Evolutionary conservation across 1,140 invertebrate species (phyloP), one percentile per base, ranked within the genome.

Genomic region (Portunus trituberculatus): DNA sequence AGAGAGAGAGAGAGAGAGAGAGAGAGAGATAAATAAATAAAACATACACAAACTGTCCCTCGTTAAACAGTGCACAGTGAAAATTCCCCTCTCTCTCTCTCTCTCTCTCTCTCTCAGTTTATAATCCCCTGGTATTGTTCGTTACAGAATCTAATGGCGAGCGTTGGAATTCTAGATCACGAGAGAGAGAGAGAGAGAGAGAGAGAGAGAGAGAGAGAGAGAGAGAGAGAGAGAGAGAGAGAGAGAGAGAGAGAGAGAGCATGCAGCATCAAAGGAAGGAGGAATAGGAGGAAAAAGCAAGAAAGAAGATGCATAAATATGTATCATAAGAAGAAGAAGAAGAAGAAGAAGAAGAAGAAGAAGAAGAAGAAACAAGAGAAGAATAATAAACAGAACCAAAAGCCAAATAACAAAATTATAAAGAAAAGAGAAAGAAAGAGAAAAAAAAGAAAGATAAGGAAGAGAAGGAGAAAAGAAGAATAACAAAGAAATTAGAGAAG

Each of bases 201-300:
- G 39, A 39, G 39, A 39, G 39, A 39, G 39, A 39, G 39, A 39
- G 39, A 82, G 76, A 84, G 83, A 84, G 83, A 84, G 83, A 84
- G 83, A 84, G 83, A 84, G 83, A 84, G 83, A 84, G 83, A 84
- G 83, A 84, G 83, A 84, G 83, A 84, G 83, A 84, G 29, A 88
- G 83, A 84, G 83, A 84, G 83, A 84, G 83, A 88, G 86, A 88
- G 32, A 39, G 31, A 84, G n/a, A 84, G 83, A 28, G n/a, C 59
- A 76, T 25, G 25, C 59, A 86, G 10, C 4, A 25, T 2, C 4
- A 14, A 25, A 39, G n/a, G n/a, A 12, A 39, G n/a, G 1, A 12
- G 14, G 83, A 25, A 7, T n/a, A 29, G 76, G 12, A 14, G 2
- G 83, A 86, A 39, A 86, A 39, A n/a, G n/a, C 0, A 25, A 86